These are phyloP conservation scores for Apomyelois bistriatella DNA, from an alignment of 2,888 invertebrate genomes.

Conservation along the genomic window DNA sequence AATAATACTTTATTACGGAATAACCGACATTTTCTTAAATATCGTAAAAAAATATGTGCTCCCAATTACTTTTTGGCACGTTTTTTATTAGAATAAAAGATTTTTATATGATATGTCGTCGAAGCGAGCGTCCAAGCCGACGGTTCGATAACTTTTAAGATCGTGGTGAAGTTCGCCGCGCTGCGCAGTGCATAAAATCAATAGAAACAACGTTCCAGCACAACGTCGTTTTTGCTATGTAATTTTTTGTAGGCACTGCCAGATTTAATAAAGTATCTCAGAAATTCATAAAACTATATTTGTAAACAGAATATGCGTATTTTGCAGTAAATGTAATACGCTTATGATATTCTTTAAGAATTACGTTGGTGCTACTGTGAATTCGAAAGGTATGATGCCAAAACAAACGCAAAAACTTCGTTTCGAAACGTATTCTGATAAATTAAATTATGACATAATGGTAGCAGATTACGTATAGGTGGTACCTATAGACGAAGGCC, in stretches of 20 bases:
- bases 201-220: conserved; percentile 14
- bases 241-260: not conserved
- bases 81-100: not conserved
- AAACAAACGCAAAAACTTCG: not conserved
- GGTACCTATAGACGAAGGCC: not conserved
- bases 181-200: conserved; percentile 22
- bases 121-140: conserved; percentile 20
- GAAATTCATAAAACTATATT: not conserved
- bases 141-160: conserved; percentile 22
- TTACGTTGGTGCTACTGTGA: not conserved
- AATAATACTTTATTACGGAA: conserved; percentile 13
- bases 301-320: not conserved
- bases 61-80: conserved; percentile 16
- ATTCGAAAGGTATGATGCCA: not conserved
- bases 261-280: not conserved
- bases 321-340: not conserved
- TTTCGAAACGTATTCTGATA: not conserved
- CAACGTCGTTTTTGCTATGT: conserved; percentile 6
- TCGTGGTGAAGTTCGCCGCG: conserved; percentile 16
- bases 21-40: conserved; percentile 16
- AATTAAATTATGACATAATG: conserved; percentile 7
- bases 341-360: not conserved
- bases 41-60: conserved; percentile 6
- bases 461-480: not conserved
- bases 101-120: conserved; percentile 9